Evolutionary conservation across 1,140 invertebrate species (phyloP).

Genomic region (Pseudachorutes palmiensis): DNA sequence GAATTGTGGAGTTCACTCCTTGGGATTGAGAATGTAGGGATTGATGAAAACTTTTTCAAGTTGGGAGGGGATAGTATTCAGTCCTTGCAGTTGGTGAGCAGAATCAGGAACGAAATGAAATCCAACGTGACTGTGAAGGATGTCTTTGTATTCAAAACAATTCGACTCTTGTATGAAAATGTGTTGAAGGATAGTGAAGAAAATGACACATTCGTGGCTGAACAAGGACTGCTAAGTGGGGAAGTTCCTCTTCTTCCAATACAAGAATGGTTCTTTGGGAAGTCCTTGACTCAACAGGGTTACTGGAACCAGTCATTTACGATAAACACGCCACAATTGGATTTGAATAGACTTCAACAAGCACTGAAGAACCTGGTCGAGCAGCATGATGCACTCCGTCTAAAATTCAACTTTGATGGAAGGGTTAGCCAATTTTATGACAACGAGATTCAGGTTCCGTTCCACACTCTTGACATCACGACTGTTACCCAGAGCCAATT

Average conservation of each 20-base stretch:
- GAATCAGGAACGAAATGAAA: background rate
- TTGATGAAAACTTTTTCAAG: slow-evolving; percentile 14
- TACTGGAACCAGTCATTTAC: background rate
- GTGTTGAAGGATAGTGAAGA: background rate
- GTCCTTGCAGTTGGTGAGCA: background rate
- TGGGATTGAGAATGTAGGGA: background rate
- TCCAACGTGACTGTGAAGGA: background rate
- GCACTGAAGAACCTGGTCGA: background rate
- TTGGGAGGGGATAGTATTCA: slow-evolving; percentile 15
- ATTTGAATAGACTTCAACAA: background rate
- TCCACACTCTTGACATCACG: no score
- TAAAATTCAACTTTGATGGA: background rate
- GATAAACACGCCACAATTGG: background rate
- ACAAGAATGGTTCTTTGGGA: background rate
- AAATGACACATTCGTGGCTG: background rate
- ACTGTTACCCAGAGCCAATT: no score
- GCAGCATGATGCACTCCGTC: background rate
- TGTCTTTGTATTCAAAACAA: slow-evolving; percentile 1
- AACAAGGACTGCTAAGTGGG: background rate
- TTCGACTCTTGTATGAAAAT: background rate
- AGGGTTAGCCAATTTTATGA: background rate
- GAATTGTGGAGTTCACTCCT: background rate
- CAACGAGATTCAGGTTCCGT: no score
- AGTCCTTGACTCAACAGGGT: background rate
- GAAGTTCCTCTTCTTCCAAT: background rate